Percentiles rank a stretch among this genome's conserved stretches.
These are phyloP conservation scores for Drosophila kohkoa DNA, from an alignment of 1,140 invertebrate species.

Conservation along the genomic window DNA sequence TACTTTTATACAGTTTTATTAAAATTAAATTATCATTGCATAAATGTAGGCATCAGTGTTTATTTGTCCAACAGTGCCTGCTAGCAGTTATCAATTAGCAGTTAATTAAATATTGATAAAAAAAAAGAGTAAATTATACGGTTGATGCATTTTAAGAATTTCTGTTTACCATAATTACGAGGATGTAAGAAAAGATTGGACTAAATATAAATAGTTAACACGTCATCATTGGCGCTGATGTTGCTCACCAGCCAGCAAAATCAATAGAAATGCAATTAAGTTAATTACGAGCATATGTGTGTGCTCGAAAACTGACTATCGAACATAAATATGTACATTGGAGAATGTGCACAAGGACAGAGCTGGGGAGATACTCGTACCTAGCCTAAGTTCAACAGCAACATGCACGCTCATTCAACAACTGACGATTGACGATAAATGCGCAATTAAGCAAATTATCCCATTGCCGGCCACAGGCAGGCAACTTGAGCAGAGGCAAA, in stretches of 20 bases:
- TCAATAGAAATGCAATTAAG: constrained; percentile 73
- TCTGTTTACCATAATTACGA: too few relatives aligned
- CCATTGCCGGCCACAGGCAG: constrained; percentile 29
- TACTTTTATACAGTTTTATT: not conserved
- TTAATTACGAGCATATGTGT: constrained; percentile 67
- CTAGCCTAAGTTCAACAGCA: not conserved
- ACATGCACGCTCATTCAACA: not conserved
- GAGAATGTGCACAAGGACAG: constrained; percentile 15
- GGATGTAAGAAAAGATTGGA: too few relatives aligned
- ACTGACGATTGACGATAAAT: constrained; percentile 67
- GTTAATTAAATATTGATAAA: too few relatives aligned
- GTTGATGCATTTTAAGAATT: too few relatives aligned
- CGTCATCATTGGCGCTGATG: constrained; percentile 17
- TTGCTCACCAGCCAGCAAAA: constrained; percentile 20
- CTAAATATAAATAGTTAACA: constrained; percentile 12
- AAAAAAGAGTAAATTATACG: too few relatives aligned
- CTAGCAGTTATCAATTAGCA: not conserved
- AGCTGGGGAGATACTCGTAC: not conserved
- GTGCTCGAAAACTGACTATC: constrained; percentile 47
- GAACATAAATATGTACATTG: constrained; percentile 30
- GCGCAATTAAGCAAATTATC: constrained; percentile 77
- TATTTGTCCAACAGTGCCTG: not conserved
- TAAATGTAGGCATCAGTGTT: not conserved
- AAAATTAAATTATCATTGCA: not conserved
- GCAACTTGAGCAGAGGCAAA: constrained; percentile 24